Conservation (phyloP, 2,888 invertebrate genomes). For the Lumbricus terrestris region DNA sequence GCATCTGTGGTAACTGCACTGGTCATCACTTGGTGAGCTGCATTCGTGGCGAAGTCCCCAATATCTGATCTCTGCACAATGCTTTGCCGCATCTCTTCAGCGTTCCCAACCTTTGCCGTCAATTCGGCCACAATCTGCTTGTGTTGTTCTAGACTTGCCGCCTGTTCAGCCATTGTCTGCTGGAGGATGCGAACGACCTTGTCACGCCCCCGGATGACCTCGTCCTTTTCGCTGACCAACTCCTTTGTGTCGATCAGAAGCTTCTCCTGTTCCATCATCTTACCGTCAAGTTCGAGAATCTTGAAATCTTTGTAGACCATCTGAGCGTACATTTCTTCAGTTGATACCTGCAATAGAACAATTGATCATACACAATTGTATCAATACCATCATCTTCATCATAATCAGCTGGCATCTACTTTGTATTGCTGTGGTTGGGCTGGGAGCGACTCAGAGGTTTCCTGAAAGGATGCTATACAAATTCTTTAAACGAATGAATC, state of each 20-base stretch:
- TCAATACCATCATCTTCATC: no score
- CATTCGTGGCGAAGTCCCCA: neutral
- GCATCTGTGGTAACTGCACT: no score
- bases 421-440: no score
- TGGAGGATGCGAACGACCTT: slow-evolving; percentile 66
- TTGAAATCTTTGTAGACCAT: slow-evolving; percentile 68
- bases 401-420: no score
- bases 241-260: slow-evolving; percentile 78
- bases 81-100: neutral
- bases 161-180: slow-evolving; percentile 48
- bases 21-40: no score
- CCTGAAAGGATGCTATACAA: no score
- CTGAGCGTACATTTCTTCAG: slow-evolving; percentile 60
- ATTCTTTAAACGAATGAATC: no score
- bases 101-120: slow-evolving; percentile 48
- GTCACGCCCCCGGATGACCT: slow-evolving; percentile 78
- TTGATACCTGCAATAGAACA: slow-evolving; percentile 31
- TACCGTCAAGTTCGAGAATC: slow-evolving; percentile 69
- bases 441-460: no score
- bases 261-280: slow-evolving; percentile 73
- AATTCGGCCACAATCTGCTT: slow-evolving; percentile 47
- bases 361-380: slow-evolving; percentile 6
- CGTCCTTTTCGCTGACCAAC: slow-evolving; percentile 77
- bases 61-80: neutral
- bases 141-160: slow-evolving; percentile 46